phyloP scores from a whole-genome alignment of 2,797 vertebrate genomes.

The Clarias laeviceps region DNA sequence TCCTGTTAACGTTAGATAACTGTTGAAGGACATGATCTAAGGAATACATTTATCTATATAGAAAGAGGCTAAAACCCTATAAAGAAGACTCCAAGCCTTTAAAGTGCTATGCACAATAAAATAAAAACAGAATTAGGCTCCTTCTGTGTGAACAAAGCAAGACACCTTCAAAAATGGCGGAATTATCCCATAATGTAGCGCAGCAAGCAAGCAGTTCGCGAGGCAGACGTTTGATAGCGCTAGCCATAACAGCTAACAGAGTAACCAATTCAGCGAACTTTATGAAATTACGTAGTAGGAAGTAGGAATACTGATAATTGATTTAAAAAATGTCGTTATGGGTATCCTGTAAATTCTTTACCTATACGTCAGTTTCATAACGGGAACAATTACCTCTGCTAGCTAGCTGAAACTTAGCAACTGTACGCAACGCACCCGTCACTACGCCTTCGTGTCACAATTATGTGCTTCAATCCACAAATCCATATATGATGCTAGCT shows the following conservation, averaged over 20 bases:
- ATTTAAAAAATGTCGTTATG: background rate
- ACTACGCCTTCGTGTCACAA: background rate
- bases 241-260: background rate
- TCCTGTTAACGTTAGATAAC: background rate
- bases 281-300: background rate
- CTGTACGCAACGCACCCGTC: background rate
- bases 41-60: background rate
- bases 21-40: background rate
- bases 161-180: slow-evolving; percentile 5
- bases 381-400: background rate
- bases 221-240: background rate
- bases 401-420: background rate
- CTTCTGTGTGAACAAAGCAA: slow-evolving; percentile 1
- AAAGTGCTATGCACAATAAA: background rate
- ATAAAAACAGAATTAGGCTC: background rate
- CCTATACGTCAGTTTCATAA: background rate
- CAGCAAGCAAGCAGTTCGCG: background rate
- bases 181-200: background rate
- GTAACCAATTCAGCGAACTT: background rate
- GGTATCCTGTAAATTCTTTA: background rate
- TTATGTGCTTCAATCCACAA: background rate
- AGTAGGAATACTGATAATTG: background rate
- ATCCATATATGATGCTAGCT: background rate
- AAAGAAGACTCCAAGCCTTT: no score
- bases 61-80: no score